These are phyloP conservation scores for Trichonephila clavipes DNA, from an alignment of 1,140 invertebrate genomes.

Conservation along the genomic window DNA sequence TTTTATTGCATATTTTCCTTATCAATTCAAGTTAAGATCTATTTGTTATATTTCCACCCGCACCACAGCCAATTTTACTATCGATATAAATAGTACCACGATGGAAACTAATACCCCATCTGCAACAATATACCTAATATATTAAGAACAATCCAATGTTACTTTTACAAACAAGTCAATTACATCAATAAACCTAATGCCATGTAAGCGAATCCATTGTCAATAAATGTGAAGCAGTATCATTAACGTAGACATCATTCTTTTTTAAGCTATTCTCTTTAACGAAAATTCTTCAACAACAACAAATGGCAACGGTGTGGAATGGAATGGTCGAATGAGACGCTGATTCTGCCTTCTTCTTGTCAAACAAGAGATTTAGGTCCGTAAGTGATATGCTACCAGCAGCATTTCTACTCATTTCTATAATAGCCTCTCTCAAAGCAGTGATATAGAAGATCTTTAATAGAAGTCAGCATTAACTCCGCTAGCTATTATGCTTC, in stretches of 20 bases:
- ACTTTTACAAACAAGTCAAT: background rate
- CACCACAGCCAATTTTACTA: too few relatives aligned
- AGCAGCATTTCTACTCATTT: slow-evolving; percentile 3
- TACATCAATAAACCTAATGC: background rate
- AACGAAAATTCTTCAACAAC: slow-evolving; percentile 22
- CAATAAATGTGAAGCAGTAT: background rate
- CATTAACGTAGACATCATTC: background rate
- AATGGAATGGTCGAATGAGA: background rate
- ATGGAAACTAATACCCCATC: background rate
- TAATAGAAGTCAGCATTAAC: slow-evolving; percentile 34
- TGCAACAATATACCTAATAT: background rate
- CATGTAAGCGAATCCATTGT: background rate
- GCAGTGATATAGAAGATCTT: slow-evolving; percentile 32
- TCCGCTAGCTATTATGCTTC: background rate
- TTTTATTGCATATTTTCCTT: too few relatives aligned
- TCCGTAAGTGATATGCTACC: background rate
- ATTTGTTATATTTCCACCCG: too few relatives aligned
- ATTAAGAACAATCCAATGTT: background rate
- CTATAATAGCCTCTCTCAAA: slow-evolving; percentile 19
- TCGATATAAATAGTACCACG: background rate
- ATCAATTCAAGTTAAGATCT: too few relatives aligned
- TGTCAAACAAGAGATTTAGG: slow-evolving; percentile 40
- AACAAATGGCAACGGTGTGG: background rate
- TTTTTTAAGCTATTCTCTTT: slow-evolving; percentile 4
- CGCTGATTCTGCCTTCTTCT: background rate